Conservation (phyloP, 2,888 invertebrate genomes). For the Strigamia transsilvanica region DNA sequence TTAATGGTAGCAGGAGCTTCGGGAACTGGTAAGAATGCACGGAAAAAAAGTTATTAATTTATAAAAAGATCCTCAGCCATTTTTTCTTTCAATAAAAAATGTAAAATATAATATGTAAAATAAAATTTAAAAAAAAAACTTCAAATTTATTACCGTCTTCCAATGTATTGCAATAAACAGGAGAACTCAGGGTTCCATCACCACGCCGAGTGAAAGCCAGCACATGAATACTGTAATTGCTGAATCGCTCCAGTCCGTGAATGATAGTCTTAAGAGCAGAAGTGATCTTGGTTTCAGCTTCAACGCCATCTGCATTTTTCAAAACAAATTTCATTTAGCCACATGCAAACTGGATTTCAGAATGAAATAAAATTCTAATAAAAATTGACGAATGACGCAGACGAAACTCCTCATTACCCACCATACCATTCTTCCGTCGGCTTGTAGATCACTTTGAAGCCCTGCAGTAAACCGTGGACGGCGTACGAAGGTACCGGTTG, state of each 20-base stretch:
- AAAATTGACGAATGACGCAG: conserved; percentile 32
- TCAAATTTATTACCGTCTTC: conserved; percentile 79
- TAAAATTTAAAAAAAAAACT: background rate
- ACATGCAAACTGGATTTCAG: too few relatives aligned
- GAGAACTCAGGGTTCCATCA: conserved; percentile 86
- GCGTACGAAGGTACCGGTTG: conserved; percentile 64
- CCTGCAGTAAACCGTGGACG: conserved; percentile 68
- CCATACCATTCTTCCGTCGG: conserved; percentile 60
- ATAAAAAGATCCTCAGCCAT: background rate
- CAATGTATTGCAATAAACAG: conserved; percentile 92
- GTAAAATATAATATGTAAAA: background rate
- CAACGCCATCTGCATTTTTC: conserved; percentile 63
- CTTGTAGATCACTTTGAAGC: conserved; percentile 79
- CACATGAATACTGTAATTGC: conserved; percentile 97
- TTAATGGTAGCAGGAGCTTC: conserved; percentile 82
- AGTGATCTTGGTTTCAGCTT: conserved; percentile 83
- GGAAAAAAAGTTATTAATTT: conserved; percentile 53
- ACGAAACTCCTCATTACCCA: conserved; percentile 56
- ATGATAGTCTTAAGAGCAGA: conserved; percentile 91
- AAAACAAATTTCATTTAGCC: conserved; percentile 6
- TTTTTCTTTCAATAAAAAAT: background rate
- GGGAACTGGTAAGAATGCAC: conserved; percentile 70
- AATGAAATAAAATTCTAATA: conserved; percentile 5
- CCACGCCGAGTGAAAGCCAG: conserved; percentile 94
- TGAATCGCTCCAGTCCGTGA: conserved; percentile 92